phyloP scores from a whole-genome alignment of 2,113 vertebrate genomes.

The Saccopteryx leptura region DNA sequence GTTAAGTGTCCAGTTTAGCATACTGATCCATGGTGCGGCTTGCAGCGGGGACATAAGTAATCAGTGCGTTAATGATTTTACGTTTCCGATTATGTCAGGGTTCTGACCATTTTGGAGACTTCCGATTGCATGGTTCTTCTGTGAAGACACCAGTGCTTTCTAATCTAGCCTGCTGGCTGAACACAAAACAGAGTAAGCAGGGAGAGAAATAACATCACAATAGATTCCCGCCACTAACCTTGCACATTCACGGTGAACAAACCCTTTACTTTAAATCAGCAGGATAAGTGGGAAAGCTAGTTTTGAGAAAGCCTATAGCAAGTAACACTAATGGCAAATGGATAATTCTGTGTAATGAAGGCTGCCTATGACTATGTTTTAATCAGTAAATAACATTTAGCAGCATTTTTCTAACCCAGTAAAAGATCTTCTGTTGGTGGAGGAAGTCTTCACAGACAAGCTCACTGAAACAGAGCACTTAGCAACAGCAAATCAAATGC shows the following conservation, averaged over 20 bases:
- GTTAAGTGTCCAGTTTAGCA: neutral
- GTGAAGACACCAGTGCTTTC: neutral
- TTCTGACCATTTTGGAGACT: neutral
- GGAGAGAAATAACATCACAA: constrained; percentile 80
- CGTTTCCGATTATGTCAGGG: constrained; percentile 52
- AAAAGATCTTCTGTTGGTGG: constrained; percentile 86
- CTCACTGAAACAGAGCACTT: constrained; percentile 82
- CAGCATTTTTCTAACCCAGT: constrained; percentile 89
- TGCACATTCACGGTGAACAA: constrained; percentile 73
- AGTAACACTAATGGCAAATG: constrained; percentile 88
- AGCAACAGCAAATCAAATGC: constrained; percentile 86
- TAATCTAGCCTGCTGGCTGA: constrained; percentile 72
- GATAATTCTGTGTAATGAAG: constrained; percentile 87
- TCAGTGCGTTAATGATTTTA: neutral
- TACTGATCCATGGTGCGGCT: neutral
- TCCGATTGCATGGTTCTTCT: neutral
- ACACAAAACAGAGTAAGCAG: constrained; percentile 78
- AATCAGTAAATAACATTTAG: constrained; percentile 91
- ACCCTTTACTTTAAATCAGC: constrained; percentile 79
- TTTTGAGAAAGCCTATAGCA: constrained; percentile 78
- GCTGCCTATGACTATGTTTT: constrained; percentile 88
- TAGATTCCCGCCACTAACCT: constrained; percentile 79
- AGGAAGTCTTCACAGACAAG: constrained; percentile 85
- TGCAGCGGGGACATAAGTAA: accelerated
- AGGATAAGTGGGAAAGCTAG: constrained; percentile 82